Percentiles rank a stretch among this genome's conserved stretches.
Conservation (phyloP, 2,113 vertebrate genomes). For the Peromyscus maniculatus region DNA sequence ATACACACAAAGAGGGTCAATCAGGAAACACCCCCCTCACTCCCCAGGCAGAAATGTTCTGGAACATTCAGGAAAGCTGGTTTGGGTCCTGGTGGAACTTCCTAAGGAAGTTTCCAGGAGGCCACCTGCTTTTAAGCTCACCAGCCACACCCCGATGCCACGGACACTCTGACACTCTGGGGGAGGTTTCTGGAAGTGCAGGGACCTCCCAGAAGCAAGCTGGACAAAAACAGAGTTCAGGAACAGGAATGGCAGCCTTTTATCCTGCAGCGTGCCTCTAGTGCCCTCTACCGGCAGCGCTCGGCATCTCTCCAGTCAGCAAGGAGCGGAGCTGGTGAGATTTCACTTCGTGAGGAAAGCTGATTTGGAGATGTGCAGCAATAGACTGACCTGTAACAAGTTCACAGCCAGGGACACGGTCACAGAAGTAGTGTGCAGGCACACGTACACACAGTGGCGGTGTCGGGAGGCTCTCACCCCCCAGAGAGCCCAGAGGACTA, state of each 20-base stretch:
- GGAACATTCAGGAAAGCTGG: neutral
- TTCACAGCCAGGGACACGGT: neutral
- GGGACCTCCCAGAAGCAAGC: neutral
- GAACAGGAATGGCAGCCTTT: neutral
- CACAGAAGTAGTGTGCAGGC: fast-evolving
- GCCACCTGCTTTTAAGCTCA: neutral
- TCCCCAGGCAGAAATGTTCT: neutral
- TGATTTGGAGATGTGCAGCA: neutral
- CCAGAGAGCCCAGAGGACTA: neutral
- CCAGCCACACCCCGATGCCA: neutral
- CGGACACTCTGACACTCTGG: neutral
- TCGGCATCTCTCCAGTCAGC: neutral
- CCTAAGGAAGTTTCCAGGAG: neutral
- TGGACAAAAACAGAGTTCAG: neutral
- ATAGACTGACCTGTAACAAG: neutral
- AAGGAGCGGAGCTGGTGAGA: neutral
- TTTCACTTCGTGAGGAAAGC: neutral
- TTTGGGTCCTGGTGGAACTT: neutral
- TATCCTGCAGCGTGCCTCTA: neutral
- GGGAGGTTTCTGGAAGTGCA: fast-evolving
- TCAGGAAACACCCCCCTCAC: neutral
- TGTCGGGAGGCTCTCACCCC: neutral
- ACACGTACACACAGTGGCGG: too few species aligned
- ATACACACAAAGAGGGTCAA: neutral
- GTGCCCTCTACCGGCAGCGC: constrained; percentile 39